Percentiles rank a stretch among this genome's conserved stretches.
Conservation (phyloP, 2,797 vertebrate genomes). For the Pangasius larnaudii region DNA sequence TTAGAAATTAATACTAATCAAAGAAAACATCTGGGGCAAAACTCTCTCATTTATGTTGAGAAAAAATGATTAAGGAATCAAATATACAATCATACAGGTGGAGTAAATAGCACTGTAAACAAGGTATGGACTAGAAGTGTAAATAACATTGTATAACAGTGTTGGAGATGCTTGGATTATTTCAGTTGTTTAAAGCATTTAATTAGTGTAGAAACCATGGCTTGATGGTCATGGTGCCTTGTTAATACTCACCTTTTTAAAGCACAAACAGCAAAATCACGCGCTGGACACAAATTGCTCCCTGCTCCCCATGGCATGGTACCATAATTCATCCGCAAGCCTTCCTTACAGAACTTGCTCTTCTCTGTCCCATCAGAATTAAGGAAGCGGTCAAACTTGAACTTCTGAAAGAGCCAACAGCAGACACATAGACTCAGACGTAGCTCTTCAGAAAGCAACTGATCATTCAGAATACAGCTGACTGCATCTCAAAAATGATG, state of each 20-base stretch:
- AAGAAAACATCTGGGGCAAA: background rate
- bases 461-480: background rate
- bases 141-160: background rate
- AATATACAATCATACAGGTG: background rate
- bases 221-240: background rate
- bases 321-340: slow-evolving; percentile 78
- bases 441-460: background rate
- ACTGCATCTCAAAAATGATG: background rate
- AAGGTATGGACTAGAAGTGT: background rate
- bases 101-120: no score
- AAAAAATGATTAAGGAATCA: background rate
- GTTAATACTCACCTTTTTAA: slow-evolving; percentile 82
- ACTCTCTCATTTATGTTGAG: background rate
- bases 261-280: slow-evolving; percentile 81
- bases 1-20: background rate
- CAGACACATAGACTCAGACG: slow-evolving; percentile 15
- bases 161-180: background rate
- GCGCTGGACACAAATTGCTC: slow-evolving; percentile 82
- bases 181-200: background rate
- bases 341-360: slow-evolving; percentile 81
- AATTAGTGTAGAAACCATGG: background rate
- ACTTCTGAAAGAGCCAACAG: slow-evolving; percentile 66
- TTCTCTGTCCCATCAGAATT: slow-evolving; percentile 77
- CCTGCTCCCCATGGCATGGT: slow-evolving; percentile 92
- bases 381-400: slow-evolving; percentile 87